Evolutionary conservation across 2,888 invertebrate genomes (phyloP).

Genomic region (Thymelicus lineola): DNA sequence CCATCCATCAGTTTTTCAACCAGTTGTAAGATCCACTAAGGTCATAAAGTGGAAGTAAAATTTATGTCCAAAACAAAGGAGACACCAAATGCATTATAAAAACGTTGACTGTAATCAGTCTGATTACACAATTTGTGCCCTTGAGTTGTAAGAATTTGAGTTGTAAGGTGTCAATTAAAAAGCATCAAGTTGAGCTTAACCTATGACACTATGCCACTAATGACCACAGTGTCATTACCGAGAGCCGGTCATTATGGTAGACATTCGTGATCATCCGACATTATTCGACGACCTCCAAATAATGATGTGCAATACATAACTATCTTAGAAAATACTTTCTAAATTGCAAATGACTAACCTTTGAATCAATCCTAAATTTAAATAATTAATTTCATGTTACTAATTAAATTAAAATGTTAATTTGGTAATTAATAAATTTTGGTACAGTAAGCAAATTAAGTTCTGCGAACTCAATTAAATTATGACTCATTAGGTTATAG

Average conservation of each 20-base stretch:
- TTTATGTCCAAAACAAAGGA: no score
- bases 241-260: no score
- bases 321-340: background rate
- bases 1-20: no score
- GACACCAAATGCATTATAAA: no score
- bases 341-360: background rate
- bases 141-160: background rate
- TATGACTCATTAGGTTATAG: no score
- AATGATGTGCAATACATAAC: background rate
- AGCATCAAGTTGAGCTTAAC: background rate
- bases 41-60: no score
- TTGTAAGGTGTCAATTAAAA: background rate
- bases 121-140: background rate
- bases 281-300: background rate
- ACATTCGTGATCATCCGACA: background rate
- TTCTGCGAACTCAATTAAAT: no score
- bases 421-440: no score
- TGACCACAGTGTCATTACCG: background rate
- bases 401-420: no score
- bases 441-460: no score
- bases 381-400: no score
- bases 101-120: background rate
- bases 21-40: no score
- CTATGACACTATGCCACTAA: background rate
- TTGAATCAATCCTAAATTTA: background rate